Evolutionary conservation across 2,113 vertebrate genomes (phyloP), one percentile per base, ranked within the genome.

Genomic region (Miniopterus natalensis): DNA sequence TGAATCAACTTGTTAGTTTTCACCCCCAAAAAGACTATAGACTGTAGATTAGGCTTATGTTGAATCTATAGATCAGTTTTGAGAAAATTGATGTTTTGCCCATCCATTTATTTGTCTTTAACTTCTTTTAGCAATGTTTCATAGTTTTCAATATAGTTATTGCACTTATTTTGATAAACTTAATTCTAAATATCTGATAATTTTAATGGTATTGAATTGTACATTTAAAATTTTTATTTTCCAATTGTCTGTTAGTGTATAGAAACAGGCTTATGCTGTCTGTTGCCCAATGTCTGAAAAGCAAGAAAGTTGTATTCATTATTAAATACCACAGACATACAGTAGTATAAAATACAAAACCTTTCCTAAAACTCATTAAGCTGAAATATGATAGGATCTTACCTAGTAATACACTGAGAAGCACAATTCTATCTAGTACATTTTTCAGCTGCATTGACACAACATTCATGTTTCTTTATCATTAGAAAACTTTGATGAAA

Each of bases 161-260:
- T 89, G 8, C 17, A 75, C 47, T 88, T 71, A 57, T 29, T 88
- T 91, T 68, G 3, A 89, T 59, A 68, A 25, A 45, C 59, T 93
- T 95, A 61, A 87, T 87, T 27, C 29, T 87, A 87, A 77, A 55
- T 90, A n/a, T 14, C n/a, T 75, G 73, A 71, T 90, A 65, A 77
- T 84, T 92, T 93, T 93, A 84, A 57, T 88, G 4, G 7, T 31
- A 66, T 55, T 90, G 75, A 88, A 65, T 10, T 88, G 3, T 25
- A 47, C 17, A 31, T 84, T 87, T 15, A 42, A 51, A 81, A 40
- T 74, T 53, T n/a, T 51, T 42, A 73, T 70, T 79, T 92, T 70
- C 29, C 25, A 70, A 25, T 90, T 93, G 15, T 95, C 81, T 55
- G 8, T 40, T 75, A 45, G 49, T 40, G 59, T 49, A 71, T 93